Evolutionary conservation across 1,140 invertebrate genomes (phyloP).

Genomic region (Diuraphis noxia): DNA sequence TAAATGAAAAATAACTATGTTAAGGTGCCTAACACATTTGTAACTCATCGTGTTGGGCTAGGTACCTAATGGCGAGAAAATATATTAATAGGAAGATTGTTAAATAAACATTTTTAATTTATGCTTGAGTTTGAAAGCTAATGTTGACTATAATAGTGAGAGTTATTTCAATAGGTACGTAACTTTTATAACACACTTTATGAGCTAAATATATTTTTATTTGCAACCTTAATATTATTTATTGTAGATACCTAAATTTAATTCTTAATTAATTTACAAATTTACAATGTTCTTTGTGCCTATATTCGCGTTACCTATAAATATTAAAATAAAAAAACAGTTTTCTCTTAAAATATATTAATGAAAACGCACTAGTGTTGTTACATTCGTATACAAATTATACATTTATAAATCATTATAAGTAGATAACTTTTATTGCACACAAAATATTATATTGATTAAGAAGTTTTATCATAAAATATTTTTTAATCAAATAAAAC

Average conservation of each 20-base stretch:
- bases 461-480: background rate
- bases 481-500: background rate
- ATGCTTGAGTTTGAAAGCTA: background rate
- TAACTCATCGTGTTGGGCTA: background rate
- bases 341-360: background rate
- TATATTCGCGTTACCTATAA: background rate
- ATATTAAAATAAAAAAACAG: too few species aligned
- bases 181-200: background rate
- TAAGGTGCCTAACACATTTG: background rate
- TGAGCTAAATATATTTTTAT: background rate
- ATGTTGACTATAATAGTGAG: background rate
- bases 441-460: background rate
- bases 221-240: background rate
- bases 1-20: background rate
- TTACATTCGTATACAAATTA: background rate
- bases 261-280: background rate
- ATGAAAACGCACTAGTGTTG: background rate
- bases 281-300: too few species aligned
- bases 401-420: background rate
- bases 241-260: background rate
- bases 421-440: background rate
- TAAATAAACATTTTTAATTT: background rate
- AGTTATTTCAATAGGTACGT: background rate
- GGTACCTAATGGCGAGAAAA: background rate
- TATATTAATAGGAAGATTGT: background rate